Base-by-base conservation (phyloP, 2,888 invertebrate species). In the Neria commutata region DNA sequence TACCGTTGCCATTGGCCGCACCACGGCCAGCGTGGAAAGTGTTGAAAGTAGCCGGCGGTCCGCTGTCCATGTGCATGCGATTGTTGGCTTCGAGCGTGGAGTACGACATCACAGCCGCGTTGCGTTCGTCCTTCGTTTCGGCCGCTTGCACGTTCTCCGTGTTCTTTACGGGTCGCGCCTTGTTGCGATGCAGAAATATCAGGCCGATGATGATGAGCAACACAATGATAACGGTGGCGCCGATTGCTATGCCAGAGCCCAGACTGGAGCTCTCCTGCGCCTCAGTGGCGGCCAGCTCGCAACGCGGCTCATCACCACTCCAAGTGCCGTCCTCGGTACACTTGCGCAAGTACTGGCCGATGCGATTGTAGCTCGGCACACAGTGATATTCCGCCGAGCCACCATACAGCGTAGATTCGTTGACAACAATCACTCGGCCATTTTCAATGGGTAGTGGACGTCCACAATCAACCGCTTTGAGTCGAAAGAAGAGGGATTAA, bases 301-400 rank as follows among this genome's bases (percentile, higher is more conserved):
- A 95, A 69, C 86, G 86, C 0, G 95, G 94, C 69, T 92, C 91
- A 53, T 91, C 91, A 0, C 94, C 94, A 3, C 93, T 93, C 95
- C 95, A 95, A 47, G 85, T 84, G 3, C 91, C 94, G 62, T 90
- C 91, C 56, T 92, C 92, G 80, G 89, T 84, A 75, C 95, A 95
- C 75, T 92, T 92, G 60, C 95, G 85, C 19, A 93, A 81, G 77
- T 92, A 91, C 0, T 91, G 90, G 0, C 95, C 95, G 0, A 89
- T 88, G 10, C 93, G 85, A 74, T 91, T 90, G 82, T 86, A 94
- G 70, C 90, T 91, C 2, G 94, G 94, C 57, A 94, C 81, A 76
- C 95, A 95, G 75, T 94, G 94, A 79, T 95, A 95, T 77, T 95
- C 95, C 1, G 93, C 89, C 0, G 91, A 89, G 54, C 92, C 92